Evolutionary conservation across 1,140 invertebrate genomes (phyloP), one percentile per base, ranked within the genome.

Genomic region (Drosophila cardini): DNA sequence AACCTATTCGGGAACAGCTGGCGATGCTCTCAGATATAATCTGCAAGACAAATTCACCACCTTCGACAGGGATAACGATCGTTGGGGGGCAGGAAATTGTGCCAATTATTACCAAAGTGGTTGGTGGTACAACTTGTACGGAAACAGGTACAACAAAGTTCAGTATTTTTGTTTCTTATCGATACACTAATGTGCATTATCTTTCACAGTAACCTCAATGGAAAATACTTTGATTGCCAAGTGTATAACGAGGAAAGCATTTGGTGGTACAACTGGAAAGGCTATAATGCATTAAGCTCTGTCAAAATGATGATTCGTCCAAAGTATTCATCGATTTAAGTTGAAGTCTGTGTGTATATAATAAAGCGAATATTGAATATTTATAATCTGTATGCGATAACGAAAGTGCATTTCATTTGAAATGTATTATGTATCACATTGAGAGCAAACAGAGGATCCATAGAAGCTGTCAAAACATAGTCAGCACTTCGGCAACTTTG

Each of bases 11-110:
- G 95, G 95, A 6, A 94, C 94, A 72, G 94, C 94, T 64, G 94
- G 93, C 10, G 94, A 96, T 89, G 94, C 95, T 0, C 84, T 96
- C 26, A 91, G 92, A 5, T 95, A 95, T 45, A 95, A 96, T 81
- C 94, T 95, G 48, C 94, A 94, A 0, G 94, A 94, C 81, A 94
- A 94, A 77, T 96, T 96, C 91, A 95, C 95, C 34, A 96, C 95
- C 0, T 92, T 92, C 11, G 96, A 96, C 71, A 79, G 92, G 15
- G 96, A 96, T 84, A 94, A 96, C 79, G 96, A 96, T 80, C 93
- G 93, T n/a, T 72, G 70, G 92, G 92, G 92, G 48, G 94, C 94
- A 38, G 94, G 94, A 1, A 94, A 94, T 60, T 96, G 96, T 91
- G 95, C 95, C 0, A 76, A 93, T 11, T 92, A 93, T 50, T 94